phyloP scores from a whole-genome alignment of 2,113 vertebrate genomes.

The Zosterops borbonicus region DNA sequence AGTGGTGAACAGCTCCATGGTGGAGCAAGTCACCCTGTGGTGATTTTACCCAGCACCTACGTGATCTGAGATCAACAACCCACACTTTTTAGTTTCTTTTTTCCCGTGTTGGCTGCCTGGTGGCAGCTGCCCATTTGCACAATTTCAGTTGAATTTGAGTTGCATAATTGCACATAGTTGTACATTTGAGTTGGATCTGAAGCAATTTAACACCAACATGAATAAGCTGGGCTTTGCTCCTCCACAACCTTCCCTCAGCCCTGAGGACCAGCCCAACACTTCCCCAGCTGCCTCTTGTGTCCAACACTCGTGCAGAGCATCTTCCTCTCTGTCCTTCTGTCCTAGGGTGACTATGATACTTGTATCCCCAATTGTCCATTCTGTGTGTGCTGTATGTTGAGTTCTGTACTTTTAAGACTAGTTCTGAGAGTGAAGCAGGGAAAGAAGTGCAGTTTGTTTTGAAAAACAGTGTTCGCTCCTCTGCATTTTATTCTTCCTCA shows the following conservation, averaged over 20 bases:
- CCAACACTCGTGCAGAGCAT: background rate
- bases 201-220: background rate
- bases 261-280: background rate
- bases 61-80: background rate
- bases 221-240: background rate
- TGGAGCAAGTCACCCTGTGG: rapidly evolving
- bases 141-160: background rate
- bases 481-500: no score
- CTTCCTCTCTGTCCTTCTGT: background rate
- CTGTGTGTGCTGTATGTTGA: no score
- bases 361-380: no score
- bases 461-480: no score
- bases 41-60: background rate
- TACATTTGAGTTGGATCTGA: background rate
- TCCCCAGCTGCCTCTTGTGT: background rate
- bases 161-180: background rate
- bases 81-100: background rate
- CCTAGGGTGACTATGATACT: no score
- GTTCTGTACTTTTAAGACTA: no score
- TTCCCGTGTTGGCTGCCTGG: background rate
- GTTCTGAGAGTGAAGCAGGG: no score
- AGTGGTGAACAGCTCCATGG: background rate
- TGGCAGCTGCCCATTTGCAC: background rate
- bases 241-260: background rate
- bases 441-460: no score